A percentile compares a stretch with the other conserved stretches of the same genome.
phyloP scores from a whole-genome alignment of 2,888 invertebrate genomes.

The Morpho deidamia region DNA sequence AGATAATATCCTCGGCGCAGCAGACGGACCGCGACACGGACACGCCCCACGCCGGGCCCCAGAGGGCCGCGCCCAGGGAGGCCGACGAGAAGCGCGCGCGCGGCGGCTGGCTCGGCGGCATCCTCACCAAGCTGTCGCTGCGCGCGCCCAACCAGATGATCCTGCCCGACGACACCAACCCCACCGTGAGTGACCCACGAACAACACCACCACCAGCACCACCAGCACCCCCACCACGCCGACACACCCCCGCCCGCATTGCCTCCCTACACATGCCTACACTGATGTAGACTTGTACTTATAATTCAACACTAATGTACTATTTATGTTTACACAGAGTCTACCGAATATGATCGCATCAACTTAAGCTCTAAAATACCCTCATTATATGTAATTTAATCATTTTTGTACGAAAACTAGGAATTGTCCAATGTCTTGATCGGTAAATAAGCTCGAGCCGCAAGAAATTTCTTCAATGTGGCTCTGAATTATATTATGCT shows the following conservation, averaged over 20 bases:
- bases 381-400: no score
- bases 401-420: no score
- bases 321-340: no score
- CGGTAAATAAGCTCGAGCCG: no score
- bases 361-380: no score
- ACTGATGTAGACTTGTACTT: conserved; percentile 26
- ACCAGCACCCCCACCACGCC: not conserved
- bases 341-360: no score
- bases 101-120: conserved; percentile 90
- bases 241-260: conserved; percentile 71
- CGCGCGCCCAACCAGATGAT: conserved; percentile 97
- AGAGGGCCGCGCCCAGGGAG: conserved; percentile 27
- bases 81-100: conserved; percentile 29
- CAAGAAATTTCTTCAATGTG: no score
- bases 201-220: not conserved
- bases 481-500: no score
- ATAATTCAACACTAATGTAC: not conserved
- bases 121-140: conserved; percentile 89
- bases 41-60: conserved; percentile 29
- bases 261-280: conserved; percentile 40
- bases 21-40: conserved; percentile 85
- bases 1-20: no score
- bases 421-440: no score
- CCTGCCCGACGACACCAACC: conserved; percentile 96
- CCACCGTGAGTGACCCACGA: conserved; percentile 80